Evolutionary conservation across 2,888 invertebrate species (phyloP).

Genomic region (Teleiodes luculella): DNA sequence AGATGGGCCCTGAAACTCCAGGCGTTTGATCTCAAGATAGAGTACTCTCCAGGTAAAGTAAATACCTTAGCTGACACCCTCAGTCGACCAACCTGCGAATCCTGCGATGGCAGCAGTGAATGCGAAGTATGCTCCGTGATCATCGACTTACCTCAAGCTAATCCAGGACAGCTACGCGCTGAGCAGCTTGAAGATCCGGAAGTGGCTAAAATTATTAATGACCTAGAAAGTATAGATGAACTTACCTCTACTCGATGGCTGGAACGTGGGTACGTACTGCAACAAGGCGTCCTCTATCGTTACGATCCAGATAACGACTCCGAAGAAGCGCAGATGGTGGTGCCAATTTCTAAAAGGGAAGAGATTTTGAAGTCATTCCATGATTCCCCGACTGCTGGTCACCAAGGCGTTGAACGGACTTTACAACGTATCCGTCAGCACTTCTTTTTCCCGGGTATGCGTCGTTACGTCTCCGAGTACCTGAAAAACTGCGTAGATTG

Average conservation of each 20-base stretch:
- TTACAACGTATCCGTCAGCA: background rate
- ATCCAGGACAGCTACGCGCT: conserved; percentile 18
- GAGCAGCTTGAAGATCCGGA: conserved; percentile 25
- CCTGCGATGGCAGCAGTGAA: background rate
- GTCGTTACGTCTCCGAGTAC: conserved; percentile 25
- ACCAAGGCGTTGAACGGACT: conserved; percentile 16
- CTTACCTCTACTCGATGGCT: background rate
- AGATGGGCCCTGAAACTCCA: conserved; percentile 51
- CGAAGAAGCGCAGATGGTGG: conserved; percentile 11
- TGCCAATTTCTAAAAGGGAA: background rate
- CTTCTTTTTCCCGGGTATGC: conserved; percentile 19
- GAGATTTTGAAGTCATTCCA: conserved; percentile 12
- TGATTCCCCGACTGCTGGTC: conserved; percentile 21
- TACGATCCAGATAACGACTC: background rate
- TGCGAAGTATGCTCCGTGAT: background rate
- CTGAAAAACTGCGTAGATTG: conserved; percentile 17
- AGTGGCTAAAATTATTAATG: conserved; percentile 24
- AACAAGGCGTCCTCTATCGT: conserved; percentile 1
- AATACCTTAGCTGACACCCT: conserved; percentile 25
- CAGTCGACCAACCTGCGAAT: conserved; percentile 18
- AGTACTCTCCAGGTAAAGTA: conserved; percentile 36
- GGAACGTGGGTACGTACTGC: background rate
- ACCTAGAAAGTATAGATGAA: conserved; percentile 20
- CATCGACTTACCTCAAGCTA: conserved; percentile 12
- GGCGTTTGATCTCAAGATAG: background rate